A percentile compares a stretch with the other conserved stretches of the same genome.
Evolutionary conservation across 1,140 invertebrate species (phyloP).

Genomic region (Diabrotica undecimpunctata): DNA sequence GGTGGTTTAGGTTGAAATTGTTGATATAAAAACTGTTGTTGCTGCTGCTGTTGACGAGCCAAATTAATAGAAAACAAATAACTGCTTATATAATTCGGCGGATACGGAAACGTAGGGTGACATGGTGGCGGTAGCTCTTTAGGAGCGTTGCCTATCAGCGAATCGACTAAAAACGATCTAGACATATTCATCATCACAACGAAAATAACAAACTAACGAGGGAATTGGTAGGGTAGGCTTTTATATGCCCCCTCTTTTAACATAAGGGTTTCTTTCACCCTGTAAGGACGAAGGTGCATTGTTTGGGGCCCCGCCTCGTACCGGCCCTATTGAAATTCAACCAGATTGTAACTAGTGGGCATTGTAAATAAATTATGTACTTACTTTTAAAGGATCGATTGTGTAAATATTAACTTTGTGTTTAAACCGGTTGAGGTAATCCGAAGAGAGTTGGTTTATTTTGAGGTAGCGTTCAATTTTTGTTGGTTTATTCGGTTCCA

Average conservation of each 20-base stretch:
- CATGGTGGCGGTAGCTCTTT: conserved; percentile 52
- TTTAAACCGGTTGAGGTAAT: too few species aligned
- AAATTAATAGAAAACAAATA: conserved; percentile 59
- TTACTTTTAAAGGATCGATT: conserved; percentile 26
- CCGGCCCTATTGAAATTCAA: conserved; percentile 26
- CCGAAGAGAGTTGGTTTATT: too few species aligned
- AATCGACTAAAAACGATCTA: conserved; percentile 71
- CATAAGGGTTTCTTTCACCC: conserved; percentile 3
- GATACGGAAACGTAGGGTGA: conserved; percentile 55
- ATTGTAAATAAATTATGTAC: conserved; percentile 34
- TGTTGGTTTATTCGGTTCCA: too few species aligned
- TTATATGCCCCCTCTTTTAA: conserved; percentile 34
- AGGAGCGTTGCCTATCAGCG: conserved; percentile 62
- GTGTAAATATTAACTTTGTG: conserved; percentile 26
- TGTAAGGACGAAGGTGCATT: conserved; percentile 17
- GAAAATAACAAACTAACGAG: conserved; percentile 7
- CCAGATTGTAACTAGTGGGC: conserved; percentile 9
- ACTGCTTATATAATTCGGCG: conserved; percentile 57
- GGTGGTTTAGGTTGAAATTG: conserved; percentile 36
- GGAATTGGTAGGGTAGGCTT: conserved; percentile 20
- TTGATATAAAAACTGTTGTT: conserved; percentile 44
- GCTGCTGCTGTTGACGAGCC: conserved; percentile 55
- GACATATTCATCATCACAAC: conserved; percentile 55
- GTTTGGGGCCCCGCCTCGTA: conserved; percentile 32
- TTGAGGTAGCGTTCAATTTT: too few species aligned